Percentiles rank a stretch among this genome's conserved stretches.
Conservation (phyloP, 1,140 invertebrate species). For the Eulimnadia texana region DNA sequence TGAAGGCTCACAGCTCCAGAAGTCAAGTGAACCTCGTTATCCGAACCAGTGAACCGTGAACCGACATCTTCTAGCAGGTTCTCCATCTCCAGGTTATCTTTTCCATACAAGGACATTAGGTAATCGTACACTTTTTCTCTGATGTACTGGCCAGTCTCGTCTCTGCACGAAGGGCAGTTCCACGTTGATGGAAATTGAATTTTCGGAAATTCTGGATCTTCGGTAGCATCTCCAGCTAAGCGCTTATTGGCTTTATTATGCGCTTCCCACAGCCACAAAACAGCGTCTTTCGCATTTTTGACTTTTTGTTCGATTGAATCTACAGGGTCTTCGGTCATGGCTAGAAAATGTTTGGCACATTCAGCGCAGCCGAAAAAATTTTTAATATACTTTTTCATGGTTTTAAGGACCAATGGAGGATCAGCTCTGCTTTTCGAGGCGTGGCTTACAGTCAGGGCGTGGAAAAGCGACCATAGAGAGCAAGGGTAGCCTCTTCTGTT, state of each 20-base stretch:
- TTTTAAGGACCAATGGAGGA: slow-evolving; percentile 50
- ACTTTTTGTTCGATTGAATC: slow-evolving; percentile 50
- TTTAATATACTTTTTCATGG: slow-evolving; percentile 77
- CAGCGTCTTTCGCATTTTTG: slow-evolving; percentile 48
- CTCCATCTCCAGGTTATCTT: slow-evolving; percentile 30
- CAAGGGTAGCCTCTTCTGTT: slow-evolving; percentile 80
- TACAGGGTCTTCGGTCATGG: slow-evolving; percentile 46
- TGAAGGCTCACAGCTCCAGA: neutral
- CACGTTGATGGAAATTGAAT: slow-evolving; percentile 64
- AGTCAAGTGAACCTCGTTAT: neutral
- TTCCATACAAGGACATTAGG: slow-evolving; percentile 55
- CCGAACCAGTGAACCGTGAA: neutral
- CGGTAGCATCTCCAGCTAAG: slow-evolving; percentile 65
- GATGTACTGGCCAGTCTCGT: slow-evolving; percentile 44
- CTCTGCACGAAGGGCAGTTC: slow-evolving; percentile 44
- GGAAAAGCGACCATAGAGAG: slow-evolving; percentile 88
- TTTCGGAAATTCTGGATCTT: slow-evolving; percentile 83
- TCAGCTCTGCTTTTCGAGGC: slow-evolving; percentile 37
- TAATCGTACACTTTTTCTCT: slow-evolving; percentile 53
- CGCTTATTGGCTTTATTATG: slow-evolving; percentile 89
- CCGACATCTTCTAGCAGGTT: neutral
- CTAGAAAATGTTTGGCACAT: slow-evolving; percentile 73
- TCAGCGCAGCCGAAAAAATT: slow-evolving; percentile 88
- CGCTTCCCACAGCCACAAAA: slow-evolving; percentile 87
- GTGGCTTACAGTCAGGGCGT: slow-evolving; percentile 70